These are phyloP conservation scores for Drosophila kanekoi DNA, from an alignment of 2,888 invertebrate genomes.

Conservation along the genomic window DNA sequence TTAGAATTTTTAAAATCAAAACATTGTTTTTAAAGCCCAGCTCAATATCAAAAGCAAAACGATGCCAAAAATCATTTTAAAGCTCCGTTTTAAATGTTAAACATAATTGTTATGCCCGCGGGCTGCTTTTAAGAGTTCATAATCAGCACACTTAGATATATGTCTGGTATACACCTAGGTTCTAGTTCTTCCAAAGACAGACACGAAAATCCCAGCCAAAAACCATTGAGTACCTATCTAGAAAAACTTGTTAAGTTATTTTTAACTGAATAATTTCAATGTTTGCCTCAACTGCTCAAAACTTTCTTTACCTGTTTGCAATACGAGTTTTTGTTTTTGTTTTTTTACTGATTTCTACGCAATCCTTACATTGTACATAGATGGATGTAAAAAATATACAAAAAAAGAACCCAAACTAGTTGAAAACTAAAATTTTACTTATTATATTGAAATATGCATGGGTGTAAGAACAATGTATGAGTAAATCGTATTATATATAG, in stretches of 20 bases:
- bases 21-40: slow-evolving; percentile 59
- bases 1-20: slow-evolving; percentile 54
- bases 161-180: slow-evolving; percentile 7
- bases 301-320: background rate
- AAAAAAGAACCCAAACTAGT: slow-evolving; percentile 16
- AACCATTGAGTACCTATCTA: slow-evolving; percentile 15
- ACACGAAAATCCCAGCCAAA: slow-evolving; percentile 19
- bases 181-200: slow-evolving; percentile 13
- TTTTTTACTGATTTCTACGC: slow-evolving; percentile 6
- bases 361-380: slow-evolving; percentile 32
- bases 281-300: slow-evolving; percentile 2
- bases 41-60: slow-evolving; percentile 41
- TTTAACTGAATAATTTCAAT: background rate
- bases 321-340: background rate
- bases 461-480: slow-evolving; percentile 22
- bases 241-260: slow-evolving; percentile 11
- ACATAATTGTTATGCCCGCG: slow-evolving; percentile 36
- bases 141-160: slow-evolving; percentile 6
- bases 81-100: slow-evolving; percentile 51
- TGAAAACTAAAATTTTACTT: slow-evolving; percentile 39
- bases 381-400: slow-evolving; percentile 41
- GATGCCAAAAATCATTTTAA: slow-evolving; percentile 53
- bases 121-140: slow-evolving; percentile 24
- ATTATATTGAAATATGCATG: slow-evolving; percentile 50
- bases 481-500: slow-evolving; percentile 12